Conservation (phyloP, 1,140 invertebrate species). For the Drosophila pruinosa region DNA sequence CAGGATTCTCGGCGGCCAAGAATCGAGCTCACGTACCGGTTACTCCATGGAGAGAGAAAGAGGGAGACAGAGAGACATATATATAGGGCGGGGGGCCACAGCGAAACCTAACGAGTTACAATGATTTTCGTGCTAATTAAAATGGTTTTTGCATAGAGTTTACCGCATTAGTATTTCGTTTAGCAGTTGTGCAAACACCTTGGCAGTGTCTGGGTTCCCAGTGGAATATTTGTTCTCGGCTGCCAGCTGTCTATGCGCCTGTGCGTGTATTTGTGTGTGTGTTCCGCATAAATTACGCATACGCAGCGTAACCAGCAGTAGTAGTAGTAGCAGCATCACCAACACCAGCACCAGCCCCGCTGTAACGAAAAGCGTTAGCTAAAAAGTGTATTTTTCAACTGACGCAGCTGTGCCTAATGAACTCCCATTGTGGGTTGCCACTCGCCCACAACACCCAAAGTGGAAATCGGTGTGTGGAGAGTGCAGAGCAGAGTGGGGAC, state of each 20-base stretch:
- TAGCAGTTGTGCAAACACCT: conserved; percentile 74
- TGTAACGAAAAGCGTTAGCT: conserved; percentile 50
- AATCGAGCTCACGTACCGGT: conserved; percentile 23
- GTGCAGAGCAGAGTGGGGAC: neutral
- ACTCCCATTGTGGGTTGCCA: conserved; percentile 50
- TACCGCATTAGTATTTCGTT: conserved; percentile 80
- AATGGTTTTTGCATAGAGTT: conserved; percentile 81
- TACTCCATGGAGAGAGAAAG: neutral
- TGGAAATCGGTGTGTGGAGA: no score
- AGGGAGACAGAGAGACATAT: neutral
- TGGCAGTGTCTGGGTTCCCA: conserved; percentile 31
- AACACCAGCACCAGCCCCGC: no score
- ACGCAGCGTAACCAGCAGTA: conserved; percentile 51
- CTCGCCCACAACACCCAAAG: conserved; percentile 10
- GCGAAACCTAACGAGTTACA: conserved; percentile 74
- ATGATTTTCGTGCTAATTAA: conserved; percentile 81
- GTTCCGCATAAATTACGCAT: conserved; percentile 74
- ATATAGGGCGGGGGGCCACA: neutral
- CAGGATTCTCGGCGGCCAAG: conserved; percentile 24
- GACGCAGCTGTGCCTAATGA: conserved; percentile 65
- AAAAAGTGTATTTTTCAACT: conserved; percentile 62
- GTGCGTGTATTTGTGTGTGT: conserved; percentile 19
- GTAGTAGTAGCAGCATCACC: neutral
- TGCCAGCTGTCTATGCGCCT: conserved; percentile 2
- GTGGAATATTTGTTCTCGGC: conserved; percentile 40